Evolutionary conservation across 2,797 vertebrate genomes (phyloP), one percentile per base, ranked within the genome.

Genomic region (Danio tinwini): DNA sequence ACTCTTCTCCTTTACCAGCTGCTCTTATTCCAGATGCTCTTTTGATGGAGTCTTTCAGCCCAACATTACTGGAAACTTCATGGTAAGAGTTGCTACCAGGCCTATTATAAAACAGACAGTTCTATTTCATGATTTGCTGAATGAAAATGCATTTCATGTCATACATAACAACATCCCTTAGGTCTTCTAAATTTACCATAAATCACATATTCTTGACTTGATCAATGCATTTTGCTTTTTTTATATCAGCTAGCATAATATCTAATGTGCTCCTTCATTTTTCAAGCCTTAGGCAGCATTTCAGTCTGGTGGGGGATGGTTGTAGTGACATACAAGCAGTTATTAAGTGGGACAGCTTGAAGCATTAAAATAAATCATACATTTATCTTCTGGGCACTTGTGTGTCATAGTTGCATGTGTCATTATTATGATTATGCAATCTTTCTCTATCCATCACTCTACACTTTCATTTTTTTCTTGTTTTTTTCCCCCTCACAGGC

Each of bases 11-110:
- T 91, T 93, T 78, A 79, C 88, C 0, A 62, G 39, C 0, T 94
- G 93, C 0, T 17, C 65, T 19, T 85, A 81, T 12, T 84, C 29
- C 5, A 80, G 87, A 69, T 94, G 93, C 77, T 85, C 92, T n/a
- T 94, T 95, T 0, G 73, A 93, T 0, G 88, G 91, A 0, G 12
- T 92, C 84, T 91, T 89, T 76, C 93, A 94, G 83, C 94, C 93
- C 13, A 85, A 74, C 0, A 56, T 92, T 37, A 82, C 84, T 0
- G 94, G 93, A 0, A 82, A 80, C 50, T 94, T 93, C 82, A 87
- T 93, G 69, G 94, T 95, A 90, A 83, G 91, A 19, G n/a, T 6
- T 49, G 45, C 7, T 17, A 14, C 9, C 44, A 10, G 7, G 39
- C 2, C 4, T 55, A 42, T 52, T 37, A 39, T 69, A 9, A n/a